phyloP scores from a whole-genome alignment of 37 sponge, comb jelly and placozoan species.

The Aplysina aerophoba region DNA sequence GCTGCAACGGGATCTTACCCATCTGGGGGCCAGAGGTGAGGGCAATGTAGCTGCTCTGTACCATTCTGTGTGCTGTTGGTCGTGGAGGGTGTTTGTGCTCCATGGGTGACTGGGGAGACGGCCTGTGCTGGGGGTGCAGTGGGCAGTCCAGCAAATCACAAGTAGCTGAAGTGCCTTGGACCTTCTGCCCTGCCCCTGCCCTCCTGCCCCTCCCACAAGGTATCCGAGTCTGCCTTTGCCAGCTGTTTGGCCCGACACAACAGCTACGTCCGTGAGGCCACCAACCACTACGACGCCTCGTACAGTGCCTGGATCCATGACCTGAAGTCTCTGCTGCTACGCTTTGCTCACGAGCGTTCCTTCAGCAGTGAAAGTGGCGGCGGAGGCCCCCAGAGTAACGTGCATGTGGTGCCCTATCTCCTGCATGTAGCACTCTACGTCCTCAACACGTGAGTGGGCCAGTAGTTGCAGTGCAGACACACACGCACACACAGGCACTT shows the following conservation, averaged over 20 bases:
- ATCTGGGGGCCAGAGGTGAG: constrained; percentile 92
- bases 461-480: neutral
- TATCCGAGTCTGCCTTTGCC: constrained; percentile 69
- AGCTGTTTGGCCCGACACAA: constrained; percentile 73
- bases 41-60: too few relatives aligned
- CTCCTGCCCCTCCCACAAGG: constrained; percentile 27
- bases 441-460: constrained; percentile 72
- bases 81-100: too few relatives aligned
- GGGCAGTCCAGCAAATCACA: too few relatives aligned
- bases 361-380: constrained; percentile 95
- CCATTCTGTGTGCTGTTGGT: too few relatives aligned
- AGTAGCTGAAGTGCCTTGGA: too few relatives aligned
- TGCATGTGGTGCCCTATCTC: constrained; percentile 82
- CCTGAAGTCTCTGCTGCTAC: constrained; percentile 67
- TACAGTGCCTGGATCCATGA: constrained; percentile 75
- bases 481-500: constrained; percentile 17
- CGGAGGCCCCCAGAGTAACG: constrained; percentile 91
- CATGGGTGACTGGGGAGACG: too few relatives aligned
- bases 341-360: constrained; percentile 86
- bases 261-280: constrained; percentile 77
- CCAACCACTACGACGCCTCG: constrained; percentile 73
- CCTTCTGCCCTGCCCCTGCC: neutral
- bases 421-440: constrained; percentile 74
- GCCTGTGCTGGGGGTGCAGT: too few relatives aligned
- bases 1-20: constrained; percentile 91